A percentile compares a stretch with the other conserved stretches of the same genome.
phyloP scores from a whole-genome alignment of 2,888 invertebrate species.

The Euzophera pinguis region DNA sequence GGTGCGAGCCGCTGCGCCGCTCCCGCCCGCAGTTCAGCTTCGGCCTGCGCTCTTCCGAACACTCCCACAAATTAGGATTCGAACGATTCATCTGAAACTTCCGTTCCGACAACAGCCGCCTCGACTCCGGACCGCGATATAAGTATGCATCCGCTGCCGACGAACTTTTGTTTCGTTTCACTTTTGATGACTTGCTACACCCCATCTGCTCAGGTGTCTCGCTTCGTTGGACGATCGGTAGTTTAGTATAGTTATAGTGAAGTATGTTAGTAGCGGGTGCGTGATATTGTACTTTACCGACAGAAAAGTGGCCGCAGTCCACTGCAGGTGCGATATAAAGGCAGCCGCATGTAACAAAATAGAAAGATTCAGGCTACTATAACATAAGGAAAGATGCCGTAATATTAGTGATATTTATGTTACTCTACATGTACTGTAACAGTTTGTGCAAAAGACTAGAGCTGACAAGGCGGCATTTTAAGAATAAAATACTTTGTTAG shows the following conservation, averaged over 20 bases:
- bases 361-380: constrained; percentile 65
- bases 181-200: constrained; percentile 54
- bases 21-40: constrained; percentile 42
- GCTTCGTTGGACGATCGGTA: constrained; percentile 54
- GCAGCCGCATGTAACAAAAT: constrained; percentile 81
- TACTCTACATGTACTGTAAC: not conserved
- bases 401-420: constrained; percentile 12
- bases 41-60: constrained; percentile 50
- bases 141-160: constrained; percentile 66
- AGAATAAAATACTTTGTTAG: not conserved
- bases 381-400: constrained; percentile 22
- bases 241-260: constrained; percentile 66
- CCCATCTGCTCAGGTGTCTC: constrained; percentile 57
- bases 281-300: constrained; percentile 86
- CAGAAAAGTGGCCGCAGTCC: constrained; percentile 82
- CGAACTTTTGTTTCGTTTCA: constrained; percentile 74
- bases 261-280: constrained; percentile 78
- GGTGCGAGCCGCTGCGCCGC: constrained; percentile 66
- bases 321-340: constrained; percentile 81
- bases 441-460: not conserved
- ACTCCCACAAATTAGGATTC: constrained; percentile 70
- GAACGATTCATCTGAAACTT: constrained; percentile 70
- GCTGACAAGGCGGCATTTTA: not conserved
- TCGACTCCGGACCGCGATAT: constrained; percentile 57
- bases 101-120: constrained; percentile 59